phyloP scores from a whole-genome alignment of 2,113 vertebrate species.

The Mobula birostris region DNA sequence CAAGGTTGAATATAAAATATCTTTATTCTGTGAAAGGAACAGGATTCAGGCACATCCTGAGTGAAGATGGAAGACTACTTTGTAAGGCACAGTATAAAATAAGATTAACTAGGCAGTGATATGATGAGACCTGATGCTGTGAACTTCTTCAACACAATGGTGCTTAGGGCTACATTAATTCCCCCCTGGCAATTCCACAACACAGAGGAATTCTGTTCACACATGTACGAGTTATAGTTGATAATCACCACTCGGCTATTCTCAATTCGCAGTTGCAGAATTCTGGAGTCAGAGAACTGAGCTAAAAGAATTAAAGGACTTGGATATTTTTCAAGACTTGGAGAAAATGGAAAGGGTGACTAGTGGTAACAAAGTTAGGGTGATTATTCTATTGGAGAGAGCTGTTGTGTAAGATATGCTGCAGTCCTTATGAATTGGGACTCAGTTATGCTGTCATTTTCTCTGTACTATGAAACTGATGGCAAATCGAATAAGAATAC shows the following conservation, averaged over 20 bases:
- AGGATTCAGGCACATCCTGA: too few species aligned
- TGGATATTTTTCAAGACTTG: background rate
- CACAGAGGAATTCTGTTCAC: background rate
- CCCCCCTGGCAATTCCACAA: background rate
- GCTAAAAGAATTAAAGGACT: background rate
- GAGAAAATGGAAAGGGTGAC: background rate
- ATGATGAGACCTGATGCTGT: background rate
- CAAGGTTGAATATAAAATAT: background rate
- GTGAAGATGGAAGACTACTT: slow-evolving; percentile 15
- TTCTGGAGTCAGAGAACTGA: background rate
- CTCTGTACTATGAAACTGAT: background rate
- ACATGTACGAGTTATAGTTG: background rate
- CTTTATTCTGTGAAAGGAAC: background rate
- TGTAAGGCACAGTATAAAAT: slow-evolving; percentile 9
- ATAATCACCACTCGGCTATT: background rate
- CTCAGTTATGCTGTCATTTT: background rate
- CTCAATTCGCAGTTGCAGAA: background rate
- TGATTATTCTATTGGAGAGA: background rate
- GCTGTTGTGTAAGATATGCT: background rate
- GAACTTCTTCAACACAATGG: background rate
- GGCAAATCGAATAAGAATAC: background rate
- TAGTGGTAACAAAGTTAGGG: background rate
- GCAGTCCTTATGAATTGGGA: background rate
- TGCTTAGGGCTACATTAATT: background rate
- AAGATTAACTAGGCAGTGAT: background rate